A percentile compares a stretch with the other conserved stretches of the same genome.
Conservation (phyloP, 2,797 vertebrate genomes). For the Pristis pectinata region DNA sequence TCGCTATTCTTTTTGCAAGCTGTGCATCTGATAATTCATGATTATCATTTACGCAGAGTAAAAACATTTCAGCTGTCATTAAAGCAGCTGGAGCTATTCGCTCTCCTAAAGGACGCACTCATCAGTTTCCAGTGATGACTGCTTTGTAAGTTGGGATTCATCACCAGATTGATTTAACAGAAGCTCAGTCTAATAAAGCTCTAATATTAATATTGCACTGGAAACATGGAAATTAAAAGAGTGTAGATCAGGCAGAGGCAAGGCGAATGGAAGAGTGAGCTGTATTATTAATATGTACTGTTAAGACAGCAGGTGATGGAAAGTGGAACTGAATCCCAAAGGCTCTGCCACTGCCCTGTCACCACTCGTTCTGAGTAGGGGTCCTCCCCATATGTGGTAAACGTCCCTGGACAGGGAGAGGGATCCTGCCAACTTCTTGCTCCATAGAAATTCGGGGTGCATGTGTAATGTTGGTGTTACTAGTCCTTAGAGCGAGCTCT, state of each 20-base stretch:
- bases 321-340: not conserved
- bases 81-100: slow-evolving; percentile 30
- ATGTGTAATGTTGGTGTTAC: not conserved
- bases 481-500: not conserved
- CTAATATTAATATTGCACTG: slow-evolving; percentile 26
- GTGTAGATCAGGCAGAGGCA: slow-evolving; percentile 2
- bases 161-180: slow-evolving; percentile 17
- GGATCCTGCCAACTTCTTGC: not conserved
- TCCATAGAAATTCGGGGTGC: not conserved
- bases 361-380: not conserved
- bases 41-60: slow-evolving; percentile 24
- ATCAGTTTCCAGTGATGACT: slow-evolving; percentile 28
- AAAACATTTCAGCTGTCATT: slow-evolving; percentile 37
- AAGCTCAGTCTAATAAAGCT: slow-evolving; percentile 27
- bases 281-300: not conserved
- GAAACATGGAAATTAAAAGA: slow-evolving; percentile 29
- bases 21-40: slow-evolving; percentile 33
- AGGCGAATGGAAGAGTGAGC: not conserved
- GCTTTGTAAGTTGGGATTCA: slow-evolving; percentile 17
- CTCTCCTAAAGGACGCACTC: slow-evolving; percentile 26
- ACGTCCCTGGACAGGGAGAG: not conserved
- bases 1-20: slow-evolving; percentile 27
- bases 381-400: not conserved
- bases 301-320: not conserved
- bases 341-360: not conserved